phyloP scores from a whole-genome alignment of 1,140 invertebrate genomes.

The Trachymyrmex cornetzi region DNA sequence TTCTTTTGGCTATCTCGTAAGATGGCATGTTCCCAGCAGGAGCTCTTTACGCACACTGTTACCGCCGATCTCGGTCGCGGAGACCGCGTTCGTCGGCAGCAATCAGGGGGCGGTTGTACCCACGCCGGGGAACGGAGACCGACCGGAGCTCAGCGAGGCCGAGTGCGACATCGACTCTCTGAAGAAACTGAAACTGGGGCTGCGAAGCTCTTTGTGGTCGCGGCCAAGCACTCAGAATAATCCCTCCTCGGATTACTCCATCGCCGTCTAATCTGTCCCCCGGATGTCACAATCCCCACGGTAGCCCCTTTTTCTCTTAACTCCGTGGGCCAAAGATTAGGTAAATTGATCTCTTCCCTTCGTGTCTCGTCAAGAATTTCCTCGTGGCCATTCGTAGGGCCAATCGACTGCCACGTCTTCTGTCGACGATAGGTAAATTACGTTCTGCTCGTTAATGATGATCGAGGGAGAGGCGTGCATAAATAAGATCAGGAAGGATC shows the following conservation, averaged over 20 bases:
- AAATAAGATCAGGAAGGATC: slow-evolving; percentile 46
- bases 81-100: slow-evolving; percentile 88
- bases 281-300: slow-evolving; percentile 31
- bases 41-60: slow-evolving; percentile 88
- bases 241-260: slow-evolving; percentile 89
- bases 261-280: slow-evolving; percentile 87
- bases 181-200: slow-evolving; percentile 91
- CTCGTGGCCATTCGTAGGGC: slow-evolving; percentile 44
- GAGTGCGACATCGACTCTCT: slow-evolving; percentile 93
- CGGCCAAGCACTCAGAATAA: slow-evolving; percentile 88
- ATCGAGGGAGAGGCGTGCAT: slow-evolving; percentile 37
- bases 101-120: slow-evolving; percentile 77
- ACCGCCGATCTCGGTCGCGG: slow-evolving; percentile 88
- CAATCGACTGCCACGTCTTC: slow-evolving; percentile 54
- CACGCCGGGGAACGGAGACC: slow-evolving; percentile 80
- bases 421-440: slow-evolving; percentile 69
- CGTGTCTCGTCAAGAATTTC: slow-evolving; percentile 39
- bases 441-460: slow-evolving; percentile 61
- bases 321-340: slow-evolving; percentile 68
- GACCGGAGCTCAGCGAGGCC: slow-evolving; percentile 89
- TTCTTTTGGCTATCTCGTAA: slow-evolving; percentile 75
- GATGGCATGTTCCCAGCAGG: slow-evolving; percentile 89
- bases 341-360: slow-evolving; percentile 63
- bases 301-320: slow-evolving; percentile 45
- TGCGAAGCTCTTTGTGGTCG: slow-evolving; percentile 91